Base-by-base conservation (phyloP, 2,888 invertebrate genomes). In the Adelognathus sp. region DNA sequence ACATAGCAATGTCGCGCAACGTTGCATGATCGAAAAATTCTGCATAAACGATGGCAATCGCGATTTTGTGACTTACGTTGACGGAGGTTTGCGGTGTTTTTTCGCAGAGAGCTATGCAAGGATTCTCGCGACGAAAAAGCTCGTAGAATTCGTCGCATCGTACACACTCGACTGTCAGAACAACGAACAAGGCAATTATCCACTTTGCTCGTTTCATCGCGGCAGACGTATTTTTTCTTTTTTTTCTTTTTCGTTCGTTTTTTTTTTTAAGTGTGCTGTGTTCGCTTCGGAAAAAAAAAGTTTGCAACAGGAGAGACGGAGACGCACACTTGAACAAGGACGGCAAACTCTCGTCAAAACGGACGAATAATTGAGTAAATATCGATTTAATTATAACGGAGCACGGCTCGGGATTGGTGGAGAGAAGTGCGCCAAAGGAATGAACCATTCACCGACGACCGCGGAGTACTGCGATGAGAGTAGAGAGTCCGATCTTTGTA, bases 41-140 rank as follows among this genome's bases (percentile, higher is more conserved):
- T n/a, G n/a, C n/a, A n/a, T n/a, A n/a, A n/a, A n/a, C n/a, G n/a
- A n/a, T n/a, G n/a, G 21, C 21, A 11, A 11, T 50, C 21, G 18
- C 6, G 5, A 14, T 18, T 36, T 33, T 11, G 29, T 27, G 64
- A 72, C 83, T 60, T 81, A 90, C 88, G 72, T 85, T 86, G 54
- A 82, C 73, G 1, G 84, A 79, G 21, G 80, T 80, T 71, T 72
- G 71, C 9, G 86, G 80, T 71, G 83, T 81, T 76, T 89, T 87
- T 61, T 89, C 88, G 72, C 90, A 90, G 14, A 86, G 81, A 63
- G 79, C 82, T 60, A 85, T 81, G 70, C 90, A 90, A 9, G 87
- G 88, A 80, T 90, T 88, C 44, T 87, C 85, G 14, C 84, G 81
- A 60, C 85, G 85, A 24, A 86, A 71, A 1, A 87, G 31, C 50